Percentiles rank a stretch among this genome's conserved stretches.
Evolutionary conservation across 2,888 invertebrate genomes (phyloP).

Genomic region (Alloplasta piceator): DNA sequence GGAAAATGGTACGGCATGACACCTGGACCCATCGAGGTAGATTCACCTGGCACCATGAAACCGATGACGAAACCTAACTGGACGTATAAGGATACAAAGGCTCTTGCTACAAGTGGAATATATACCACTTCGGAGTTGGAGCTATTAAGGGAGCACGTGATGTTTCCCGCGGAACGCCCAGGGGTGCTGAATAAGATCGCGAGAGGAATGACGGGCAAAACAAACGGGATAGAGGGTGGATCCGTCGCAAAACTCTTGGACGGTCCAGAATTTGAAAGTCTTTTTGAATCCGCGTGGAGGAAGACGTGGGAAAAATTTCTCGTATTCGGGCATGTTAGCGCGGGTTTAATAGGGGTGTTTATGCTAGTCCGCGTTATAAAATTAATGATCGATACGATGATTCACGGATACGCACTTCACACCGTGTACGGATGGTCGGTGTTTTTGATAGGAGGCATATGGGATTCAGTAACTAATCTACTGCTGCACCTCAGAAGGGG

Average conservation of each 20-base stretch:
- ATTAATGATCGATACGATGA: conserved; percentile 19
- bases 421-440: conserved; percentile 26
- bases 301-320: conserved; percentile 39
- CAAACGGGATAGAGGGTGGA: not conserved
- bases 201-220: conserved; percentile 44
- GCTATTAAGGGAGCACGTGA: conserved; percentile 45
- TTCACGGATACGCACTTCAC: conserved; percentile 27
- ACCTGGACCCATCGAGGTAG: conserved; percentile 8
- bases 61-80: conserved; percentile 40
- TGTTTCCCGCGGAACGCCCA: conserved; percentile 54
- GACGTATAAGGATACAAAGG: conserved; percentile 42
- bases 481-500: not conserved
- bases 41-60: conserved; percentile 20
- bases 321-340: conserved; percentile 37
- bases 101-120: conserved; percentile 51
- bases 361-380: conserved; percentile 35
- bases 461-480: conserved; percentile 11
- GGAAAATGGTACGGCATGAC: conserved; percentile 62
- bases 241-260: conserved; percentile 29
- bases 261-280: conserved; percentile 25
- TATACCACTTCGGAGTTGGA: conserved; percentile 46
- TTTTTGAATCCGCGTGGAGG: conserved; percentile 34
- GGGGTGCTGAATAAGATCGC: conserved; percentile 53
- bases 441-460: conserved; percentile 9
- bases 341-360: conserved; percentile 41